Evolutionary conservation across 2,888 invertebrate genomes (phyloP).

Genomic region (Chymomyza fuscimana): DNA sequence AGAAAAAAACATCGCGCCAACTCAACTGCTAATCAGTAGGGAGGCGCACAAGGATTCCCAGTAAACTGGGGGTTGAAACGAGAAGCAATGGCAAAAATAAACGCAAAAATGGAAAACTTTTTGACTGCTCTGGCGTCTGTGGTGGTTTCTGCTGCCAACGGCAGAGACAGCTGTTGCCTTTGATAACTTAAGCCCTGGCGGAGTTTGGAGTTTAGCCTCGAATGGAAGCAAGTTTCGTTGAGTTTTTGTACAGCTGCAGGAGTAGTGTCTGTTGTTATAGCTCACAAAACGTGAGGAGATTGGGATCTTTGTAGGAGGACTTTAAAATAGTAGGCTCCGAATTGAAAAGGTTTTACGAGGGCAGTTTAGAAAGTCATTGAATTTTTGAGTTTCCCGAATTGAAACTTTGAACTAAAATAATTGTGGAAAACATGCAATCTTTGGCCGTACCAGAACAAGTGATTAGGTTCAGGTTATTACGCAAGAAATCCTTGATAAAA

Average conservation of each 20-base stretch:
- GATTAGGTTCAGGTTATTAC: too few relatives aligned
- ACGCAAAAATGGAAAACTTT: slow-evolving; percentile 38
- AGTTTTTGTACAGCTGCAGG: slow-evolving; percentile 20
- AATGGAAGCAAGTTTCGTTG: slow-evolving; percentile 36
- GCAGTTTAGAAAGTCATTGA: too few relatives aligned
- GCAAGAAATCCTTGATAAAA: too few relatives aligned
- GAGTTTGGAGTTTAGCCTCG: slow-evolving; percentile 11
- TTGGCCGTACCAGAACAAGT: too few relatives aligned
- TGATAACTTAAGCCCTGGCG: slow-evolving; percentile 3
- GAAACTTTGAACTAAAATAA: too few relatives aligned
- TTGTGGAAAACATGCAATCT: too few relatives aligned
- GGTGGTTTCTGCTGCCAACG: background rate
- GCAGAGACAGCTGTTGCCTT: slow-evolving; percentile 11
- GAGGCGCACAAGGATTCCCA: slow-evolving; percentile 10
- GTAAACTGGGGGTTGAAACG: slow-evolving; percentile 41
- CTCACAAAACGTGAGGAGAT: background rate
- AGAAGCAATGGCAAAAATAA: slow-evolving; percentile 39
- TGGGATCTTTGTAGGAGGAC: background rate
- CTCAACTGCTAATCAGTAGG: slow-evolving; percentile 51
- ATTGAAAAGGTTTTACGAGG: too few relatives aligned
- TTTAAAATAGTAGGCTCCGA: too few relatives aligned
- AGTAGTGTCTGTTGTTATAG: background rate
- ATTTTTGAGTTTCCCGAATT: too few relatives aligned
- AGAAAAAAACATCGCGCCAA: slow-evolving; percentile 55
- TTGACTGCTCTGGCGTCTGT: slow-evolving; percentile 4